A percentile compares a stretch with the other conserved stretches of the same genome.
Evolutionary conservation across 2,113 vertebrate genomes (phyloP).

Genomic region (Acinonyx jubatus): DNA sequence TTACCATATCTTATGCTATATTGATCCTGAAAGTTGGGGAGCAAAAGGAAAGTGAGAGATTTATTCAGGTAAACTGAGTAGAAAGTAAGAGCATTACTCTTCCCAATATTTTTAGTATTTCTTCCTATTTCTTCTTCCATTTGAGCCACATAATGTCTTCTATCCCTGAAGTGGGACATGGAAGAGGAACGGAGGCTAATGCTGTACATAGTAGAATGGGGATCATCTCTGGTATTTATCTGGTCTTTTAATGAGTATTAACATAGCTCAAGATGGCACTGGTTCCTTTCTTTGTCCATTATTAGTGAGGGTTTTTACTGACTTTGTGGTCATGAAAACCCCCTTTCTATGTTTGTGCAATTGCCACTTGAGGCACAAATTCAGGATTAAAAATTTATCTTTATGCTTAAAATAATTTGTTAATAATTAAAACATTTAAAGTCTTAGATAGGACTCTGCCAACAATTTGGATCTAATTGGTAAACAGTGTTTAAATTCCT

Average conservation of each 20-base stretch:
- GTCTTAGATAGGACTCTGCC: background rate
- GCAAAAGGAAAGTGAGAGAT: background rate
- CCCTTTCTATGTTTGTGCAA: background rate
- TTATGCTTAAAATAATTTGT: background rate
- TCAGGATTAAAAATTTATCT: background rate
- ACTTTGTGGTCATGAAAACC: background rate
- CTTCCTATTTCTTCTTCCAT: background rate
- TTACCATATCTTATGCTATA: background rate
- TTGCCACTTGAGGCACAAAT: background rate
- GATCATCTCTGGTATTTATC: background rate
- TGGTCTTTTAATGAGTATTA: background rate
- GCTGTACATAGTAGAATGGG: background rate
- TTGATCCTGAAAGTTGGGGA: background rate
- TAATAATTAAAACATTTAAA: constrained; percentile 35
- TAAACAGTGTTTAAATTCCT: constrained; percentile 23
- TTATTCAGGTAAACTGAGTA: background rate
- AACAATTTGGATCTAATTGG: constrained; percentile 1
- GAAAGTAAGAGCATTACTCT: background rate
- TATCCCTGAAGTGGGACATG: background rate
- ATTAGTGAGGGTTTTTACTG: background rate
- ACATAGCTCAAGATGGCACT: background rate
- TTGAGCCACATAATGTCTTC: background rate
- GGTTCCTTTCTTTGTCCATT: background rate
- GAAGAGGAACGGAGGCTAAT: background rate
- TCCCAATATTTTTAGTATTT: background rate